Conservation (phyloP, 1,140 invertebrate genomes). For the Metaphire vulgaris region DNA sequence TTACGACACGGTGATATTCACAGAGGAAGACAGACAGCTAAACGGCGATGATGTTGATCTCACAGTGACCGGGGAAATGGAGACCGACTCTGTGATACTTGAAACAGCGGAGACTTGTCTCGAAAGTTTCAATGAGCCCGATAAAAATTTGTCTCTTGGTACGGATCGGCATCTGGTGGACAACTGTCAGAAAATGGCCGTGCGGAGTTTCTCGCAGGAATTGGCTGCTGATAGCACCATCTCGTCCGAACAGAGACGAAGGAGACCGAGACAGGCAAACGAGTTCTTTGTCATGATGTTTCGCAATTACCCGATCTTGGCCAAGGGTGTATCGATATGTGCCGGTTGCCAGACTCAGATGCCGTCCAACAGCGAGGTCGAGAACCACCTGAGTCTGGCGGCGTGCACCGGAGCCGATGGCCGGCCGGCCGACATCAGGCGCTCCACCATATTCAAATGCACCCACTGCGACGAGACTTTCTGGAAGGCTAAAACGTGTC, state of each 20-base stretch:
- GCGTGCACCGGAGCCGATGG: slow-evolving; percentile 5
- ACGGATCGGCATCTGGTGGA: not conserved
- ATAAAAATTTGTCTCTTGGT: not conserved
- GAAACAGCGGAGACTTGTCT: not conserved
- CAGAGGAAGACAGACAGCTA: not conserved
- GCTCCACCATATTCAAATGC: slow-evolving; percentile 17
- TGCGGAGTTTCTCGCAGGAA: not conserved
- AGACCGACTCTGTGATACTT: not conserved
- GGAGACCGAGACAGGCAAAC: not conserved
- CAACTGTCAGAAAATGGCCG: not conserved
- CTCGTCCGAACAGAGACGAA: slow-evolving; percentile 10
- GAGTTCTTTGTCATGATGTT: slow-evolving; percentile 20
- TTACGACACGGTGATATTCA: not conserved
- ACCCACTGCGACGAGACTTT: slow-evolving; percentile 7
- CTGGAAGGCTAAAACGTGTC: slow-evolving; percentile 17
- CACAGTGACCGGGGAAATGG: not conserved
- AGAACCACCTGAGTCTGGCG: not conserved
- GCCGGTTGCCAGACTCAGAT: slow-evolving; percentile 5
- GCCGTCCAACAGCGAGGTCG: not conserved
- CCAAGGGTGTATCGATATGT: slow-evolving; percentile 16
- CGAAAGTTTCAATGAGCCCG: not conserved
- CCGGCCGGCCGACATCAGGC: not conserved
- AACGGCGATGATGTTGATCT: not conserved
- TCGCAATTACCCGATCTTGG: slow-evolving; percentile 8
- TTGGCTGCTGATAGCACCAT: slow-evolving; percentile 7